Evolutionary conservation across 2,113 vertebrate species (phyloP).

Genomic region (Archilochus colubris): DNA sequence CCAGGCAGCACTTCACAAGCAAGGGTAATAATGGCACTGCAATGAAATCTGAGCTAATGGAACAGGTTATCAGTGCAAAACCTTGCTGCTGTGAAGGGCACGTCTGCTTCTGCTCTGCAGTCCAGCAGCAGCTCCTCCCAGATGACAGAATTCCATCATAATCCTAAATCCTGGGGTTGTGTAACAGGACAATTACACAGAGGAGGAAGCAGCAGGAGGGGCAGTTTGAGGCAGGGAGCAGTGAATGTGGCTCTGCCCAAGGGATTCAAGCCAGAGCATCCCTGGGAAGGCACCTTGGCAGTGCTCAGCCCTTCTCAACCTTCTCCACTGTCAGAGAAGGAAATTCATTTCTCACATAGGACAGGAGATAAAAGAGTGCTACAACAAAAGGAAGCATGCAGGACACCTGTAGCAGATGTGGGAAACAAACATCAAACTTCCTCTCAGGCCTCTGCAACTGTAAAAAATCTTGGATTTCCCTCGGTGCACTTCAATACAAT

Average conservation of each 20-base stretch:
- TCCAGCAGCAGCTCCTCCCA: not conserved
- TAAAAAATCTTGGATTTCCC: not conserved
- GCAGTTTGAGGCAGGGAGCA: not conserved
- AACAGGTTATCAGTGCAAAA: not conserved
- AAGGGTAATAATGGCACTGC: rapidly evolving
- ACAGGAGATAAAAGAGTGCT: not conserved
- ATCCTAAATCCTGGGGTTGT: not conserved
- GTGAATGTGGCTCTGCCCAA: not conserved
- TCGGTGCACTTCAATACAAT: not conserved
- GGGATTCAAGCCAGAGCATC: not conserved
- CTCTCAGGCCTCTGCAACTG: not conserved
- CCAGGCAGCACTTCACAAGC: not conserved
- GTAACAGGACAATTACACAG: not conserved
- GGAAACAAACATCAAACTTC: not conserved
- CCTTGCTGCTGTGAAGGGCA: not conserved
- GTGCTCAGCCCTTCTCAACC: not conserved
- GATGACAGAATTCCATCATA: not conserved
- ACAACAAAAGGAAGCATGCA: not conserved
- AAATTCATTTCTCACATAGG: not conserved
- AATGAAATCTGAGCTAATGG: not conserved
- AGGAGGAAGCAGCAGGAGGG: not conserved
- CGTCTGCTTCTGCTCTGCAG: not conserved
- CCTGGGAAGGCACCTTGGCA: not conserved
- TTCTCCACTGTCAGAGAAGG: not conserved
- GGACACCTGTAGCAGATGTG: not conserved